phyloP scores from a whole-genome alignment of 2,113 vertebrate genomes.

The Irena cyanogastra region DNA sequence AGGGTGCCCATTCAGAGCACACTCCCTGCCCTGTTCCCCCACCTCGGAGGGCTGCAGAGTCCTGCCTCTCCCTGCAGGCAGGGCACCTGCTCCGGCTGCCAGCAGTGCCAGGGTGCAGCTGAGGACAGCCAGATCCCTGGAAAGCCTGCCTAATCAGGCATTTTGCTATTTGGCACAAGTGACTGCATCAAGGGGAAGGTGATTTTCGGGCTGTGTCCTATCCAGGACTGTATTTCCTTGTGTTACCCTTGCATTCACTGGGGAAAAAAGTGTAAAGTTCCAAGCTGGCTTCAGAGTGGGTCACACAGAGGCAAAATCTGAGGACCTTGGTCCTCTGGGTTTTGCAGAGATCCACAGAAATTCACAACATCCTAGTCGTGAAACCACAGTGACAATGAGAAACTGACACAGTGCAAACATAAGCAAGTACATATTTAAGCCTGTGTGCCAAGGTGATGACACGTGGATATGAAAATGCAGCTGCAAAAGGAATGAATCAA shows the following conservation, averaged over 20 bases:
- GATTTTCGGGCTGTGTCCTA: neutral
- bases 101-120: neutral
- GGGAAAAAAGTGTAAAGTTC: neutral
- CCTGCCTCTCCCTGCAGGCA: neutral
- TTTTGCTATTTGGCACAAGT: neutral
- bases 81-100: neutral
- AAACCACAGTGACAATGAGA: neutral
- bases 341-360: neutral
- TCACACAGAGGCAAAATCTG: neutral
- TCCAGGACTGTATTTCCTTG: neutral
- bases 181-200: neutral
- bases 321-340: neutral
- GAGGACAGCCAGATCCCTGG: neutral
- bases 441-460: neutral
- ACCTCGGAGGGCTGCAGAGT: neutral
- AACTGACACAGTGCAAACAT: neutral
- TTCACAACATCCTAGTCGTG: neutral
- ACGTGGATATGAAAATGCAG: neutral
- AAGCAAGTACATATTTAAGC: neutral
- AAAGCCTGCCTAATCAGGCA: constrained; percentile 21
- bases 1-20: neutral
- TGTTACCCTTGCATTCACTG: neutral
- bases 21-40: neutral
- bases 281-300: neutral
- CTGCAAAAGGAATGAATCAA: neutral